Evolutionary conservation across 2,113 vertebrate species (phyloP).

Genomic region (Acinonyx jubatus): DNA sequence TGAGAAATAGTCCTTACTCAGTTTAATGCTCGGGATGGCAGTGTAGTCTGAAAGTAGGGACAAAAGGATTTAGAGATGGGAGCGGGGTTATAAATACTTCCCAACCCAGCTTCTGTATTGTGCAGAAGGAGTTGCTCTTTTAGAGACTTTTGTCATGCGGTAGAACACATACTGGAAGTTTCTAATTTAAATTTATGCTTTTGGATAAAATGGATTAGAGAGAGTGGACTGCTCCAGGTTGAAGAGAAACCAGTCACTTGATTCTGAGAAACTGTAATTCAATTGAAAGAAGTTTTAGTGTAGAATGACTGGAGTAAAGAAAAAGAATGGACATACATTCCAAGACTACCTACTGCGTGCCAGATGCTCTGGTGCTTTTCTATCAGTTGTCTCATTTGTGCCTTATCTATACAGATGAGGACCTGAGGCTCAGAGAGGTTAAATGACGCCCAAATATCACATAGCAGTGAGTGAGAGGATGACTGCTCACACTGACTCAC

Average conservation of each 20-base stretch:
- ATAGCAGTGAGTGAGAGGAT: background rate
- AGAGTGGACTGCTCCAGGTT: background rate
- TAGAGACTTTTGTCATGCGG: background rate
- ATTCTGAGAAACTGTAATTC: background rate
- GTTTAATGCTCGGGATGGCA: background rate
- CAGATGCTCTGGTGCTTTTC: background rate
- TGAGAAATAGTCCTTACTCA: background rate
- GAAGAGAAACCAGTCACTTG: background rate
- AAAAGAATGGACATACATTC: background rate
- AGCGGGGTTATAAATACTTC: background rate
- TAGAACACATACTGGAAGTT: background rate
- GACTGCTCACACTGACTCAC: background rate
- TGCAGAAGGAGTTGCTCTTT: background rate
- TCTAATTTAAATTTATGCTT: constrained; percentile 13
- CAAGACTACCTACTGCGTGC: background rate
- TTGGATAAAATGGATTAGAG: background rate
- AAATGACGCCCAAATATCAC: background rate
- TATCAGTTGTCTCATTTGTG: background rate
- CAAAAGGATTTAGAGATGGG: background rate
- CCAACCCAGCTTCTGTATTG: background rate
- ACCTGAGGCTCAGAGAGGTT: background rate
- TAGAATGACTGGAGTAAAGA: background rate
- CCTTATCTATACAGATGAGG: background rate
- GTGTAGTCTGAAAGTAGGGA: background rate
- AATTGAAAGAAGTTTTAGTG: background rate